A percentile compares a stretch with the other conserved stretches of the same genome.
These are phyloP conservation scores for Lacerta viridis DNA, from an alignment of 2,797 vertebrate species.

Conservation along the genomic window DNA sequence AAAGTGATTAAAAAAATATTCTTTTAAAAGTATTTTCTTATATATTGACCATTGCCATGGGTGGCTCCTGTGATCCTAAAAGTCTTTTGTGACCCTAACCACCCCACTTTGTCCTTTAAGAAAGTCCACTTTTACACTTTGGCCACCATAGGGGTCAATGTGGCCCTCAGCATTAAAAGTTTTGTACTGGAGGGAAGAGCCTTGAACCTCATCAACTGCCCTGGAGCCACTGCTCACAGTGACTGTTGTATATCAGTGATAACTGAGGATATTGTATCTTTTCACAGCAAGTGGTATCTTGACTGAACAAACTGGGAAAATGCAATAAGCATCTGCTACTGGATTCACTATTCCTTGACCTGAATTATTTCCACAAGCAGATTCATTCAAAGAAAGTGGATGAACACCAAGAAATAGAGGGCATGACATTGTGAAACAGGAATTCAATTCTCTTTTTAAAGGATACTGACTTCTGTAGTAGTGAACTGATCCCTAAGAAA, in stretches of 20 bases:
- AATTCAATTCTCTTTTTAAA: constrained; percentile 59
- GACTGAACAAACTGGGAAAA: background rate
- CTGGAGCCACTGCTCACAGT: background rate
- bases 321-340: background rate
- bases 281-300: too few relatives aligned
- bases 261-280: too few relatives aligned
- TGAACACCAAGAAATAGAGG: background rate
- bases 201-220: background rate
- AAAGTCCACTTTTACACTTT: too few relatives aligned
- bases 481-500: constrained; percentile 99
- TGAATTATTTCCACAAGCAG: background rate
- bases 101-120: too few relatives aligned
- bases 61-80: too few relatives aligned
- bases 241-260: background rate
- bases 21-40: too few relatives aligned
- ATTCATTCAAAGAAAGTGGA: constrained; percentile 37
- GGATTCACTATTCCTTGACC: background rate
- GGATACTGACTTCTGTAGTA: constrained; percentile 99
- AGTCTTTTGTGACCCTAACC: too few relatives aligned
- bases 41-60: too few relatives aligned
- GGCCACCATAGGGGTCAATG: too few relatives aligned
- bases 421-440: background rate
- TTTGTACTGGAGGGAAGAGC: background rate
- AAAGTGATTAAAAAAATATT: too few relatives aligned
- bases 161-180: too few relatives aligned